Evolutionary conservation across 1,140 invertebrate genomes (phyloP).

Genomic region (Heterodera schachtii): DNA sequence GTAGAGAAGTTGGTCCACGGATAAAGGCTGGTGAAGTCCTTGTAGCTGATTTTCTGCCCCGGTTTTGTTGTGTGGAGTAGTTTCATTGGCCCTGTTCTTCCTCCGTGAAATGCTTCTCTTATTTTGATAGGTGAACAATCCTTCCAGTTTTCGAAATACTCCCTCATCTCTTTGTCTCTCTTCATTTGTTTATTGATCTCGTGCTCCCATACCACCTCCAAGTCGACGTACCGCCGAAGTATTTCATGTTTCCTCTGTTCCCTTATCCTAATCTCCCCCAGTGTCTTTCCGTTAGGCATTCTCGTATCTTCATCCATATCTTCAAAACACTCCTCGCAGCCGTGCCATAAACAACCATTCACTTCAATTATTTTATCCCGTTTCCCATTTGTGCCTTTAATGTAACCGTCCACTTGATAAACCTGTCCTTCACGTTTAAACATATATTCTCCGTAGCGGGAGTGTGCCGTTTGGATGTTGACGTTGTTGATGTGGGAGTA

Average conservation of each 20-base stretch:
- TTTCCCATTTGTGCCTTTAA: neutral
- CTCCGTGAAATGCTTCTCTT: conserved; percentile 5
- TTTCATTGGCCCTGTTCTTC: conserved; percentile 6
- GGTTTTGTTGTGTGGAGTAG: neutral
- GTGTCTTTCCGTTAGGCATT: conserved; percentile 15
- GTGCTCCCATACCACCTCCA: conserved; percentile 18
- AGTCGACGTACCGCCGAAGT: neutral
- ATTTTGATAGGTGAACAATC: neutral
- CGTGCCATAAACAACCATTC: conserved; percentile 19
- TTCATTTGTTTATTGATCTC: neutral
- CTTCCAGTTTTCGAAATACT: conserved; percentile 5
- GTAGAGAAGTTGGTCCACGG: conserved; percentile 12
- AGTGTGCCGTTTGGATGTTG: conserved; percentile 1
- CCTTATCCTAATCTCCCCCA: neutral
- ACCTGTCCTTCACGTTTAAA: neutral
- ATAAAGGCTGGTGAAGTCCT: conserved; percentile 18
- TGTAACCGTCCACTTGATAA: conserved; percentile 11
- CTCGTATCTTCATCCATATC: neutral
- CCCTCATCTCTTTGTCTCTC: neutral
- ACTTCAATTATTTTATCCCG: conserved; percentile 13
- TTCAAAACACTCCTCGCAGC: conserved; percentile 9
- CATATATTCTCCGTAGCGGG: conserved; percentile 1
- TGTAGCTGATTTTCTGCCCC: conserved; percentile 5
- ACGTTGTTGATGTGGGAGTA: conserved; percentile 19
- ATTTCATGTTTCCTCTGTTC: neutral